Evolutionary conservation across 2,888 invertebrate species (phyloP).

Genomic region (Andrena chrysosceles): DNA sequence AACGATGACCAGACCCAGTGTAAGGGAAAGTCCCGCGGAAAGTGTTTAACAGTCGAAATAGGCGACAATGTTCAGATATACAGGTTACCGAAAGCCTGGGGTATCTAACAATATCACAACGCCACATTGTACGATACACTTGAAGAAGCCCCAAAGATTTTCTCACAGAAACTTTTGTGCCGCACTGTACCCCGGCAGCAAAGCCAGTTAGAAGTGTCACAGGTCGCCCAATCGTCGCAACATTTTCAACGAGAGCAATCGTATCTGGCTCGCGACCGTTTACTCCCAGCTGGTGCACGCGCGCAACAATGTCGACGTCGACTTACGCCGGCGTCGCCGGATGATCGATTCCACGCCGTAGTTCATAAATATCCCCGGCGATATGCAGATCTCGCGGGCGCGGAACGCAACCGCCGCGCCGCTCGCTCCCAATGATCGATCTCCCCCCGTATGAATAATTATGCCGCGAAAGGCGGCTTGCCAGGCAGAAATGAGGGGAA

Average conservation of each 20-base stretch:
- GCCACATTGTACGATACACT: too few relatives aligned
- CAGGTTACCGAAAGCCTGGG: too few relatives aligned
- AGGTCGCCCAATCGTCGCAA: conserved; percentile 8
- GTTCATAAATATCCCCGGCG: conserved; percentile 50
- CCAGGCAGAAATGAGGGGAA: neutral
- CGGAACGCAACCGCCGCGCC: conserved; percentile 18
- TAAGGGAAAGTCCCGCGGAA: too few relatives aligned
- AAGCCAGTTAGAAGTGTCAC: conserved; percentile 4
- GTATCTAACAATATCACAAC: too few relatives aligned
- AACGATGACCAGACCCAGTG: too few relatives aligned
- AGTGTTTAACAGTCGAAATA: too few relatives aligned
- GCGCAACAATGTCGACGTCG: conserved; percentile 23
- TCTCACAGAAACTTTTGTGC: neutral
- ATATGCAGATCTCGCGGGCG: conserved; percentile 44
- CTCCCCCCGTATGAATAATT: conserved; percentile 35
- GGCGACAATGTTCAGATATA: too few relatives aligned
- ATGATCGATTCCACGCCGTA: conserved; percentile 41
- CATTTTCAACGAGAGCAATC: conserved; percentile 10
- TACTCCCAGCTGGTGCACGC: conserved; percentile 3
- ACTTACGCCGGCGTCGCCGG: neutral
- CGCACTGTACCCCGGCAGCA: neutral
- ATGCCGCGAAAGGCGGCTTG: conserved; percentile 6
- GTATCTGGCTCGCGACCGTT: neutral
- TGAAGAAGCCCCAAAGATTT: too few relatives aligned
- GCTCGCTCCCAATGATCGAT: conserved; percentile 24